Evolutionary conservation across 1,140 invertebrate genomes (phyloP), one percentile per base, ranked within the genome.

Genomic region (Cotesia glomerata): DNA sequence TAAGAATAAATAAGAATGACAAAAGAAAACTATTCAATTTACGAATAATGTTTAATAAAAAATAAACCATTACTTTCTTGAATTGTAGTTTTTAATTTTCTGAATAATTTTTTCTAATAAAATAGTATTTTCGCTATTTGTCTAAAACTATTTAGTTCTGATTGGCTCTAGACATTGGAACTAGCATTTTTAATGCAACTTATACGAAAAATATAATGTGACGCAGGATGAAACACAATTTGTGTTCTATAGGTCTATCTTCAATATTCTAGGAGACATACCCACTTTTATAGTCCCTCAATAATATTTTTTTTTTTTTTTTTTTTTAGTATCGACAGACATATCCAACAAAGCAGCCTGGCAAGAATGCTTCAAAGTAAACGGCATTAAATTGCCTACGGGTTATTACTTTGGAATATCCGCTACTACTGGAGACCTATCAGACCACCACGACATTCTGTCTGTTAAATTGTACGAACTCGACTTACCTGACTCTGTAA

Each of bases 371-470:
- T 94, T 99, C 79, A 90, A 90, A 61, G 97, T 98, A 0, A 89
- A 93, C 75, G 96, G 96, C 69, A 93, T 99, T 3, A 90, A 93
- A 73, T 88, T 99, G 14, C 98, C 98, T 0, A 97, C 97, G 9
- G 95, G 95, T 1, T 99, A 99, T 86, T 98, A 91, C 87, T 94
- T 99, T 85, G 98, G 98, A 52, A 88, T 97, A 11, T 94, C 95
- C 0, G 96, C 98, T 11, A 97, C 97, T 0, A 99, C 98, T 4
- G 98, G 98, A 7, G 97, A 99, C 86, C 87, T 99, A 61, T 95
- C 93, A 59, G 98, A 99, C 89, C 98, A 96, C 85, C 98, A 99
- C 88, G 98, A 99, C 84, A 91, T 99, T 72, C 90, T 98, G 64
- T 93, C 95, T 7, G 89, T 99, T 61, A 95, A 96, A 86, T 90